Evolutionary conservation across 2,113 vertebrate genomes (phyloP).

Genomic region (Pristiophorus japonicus): DNA sequence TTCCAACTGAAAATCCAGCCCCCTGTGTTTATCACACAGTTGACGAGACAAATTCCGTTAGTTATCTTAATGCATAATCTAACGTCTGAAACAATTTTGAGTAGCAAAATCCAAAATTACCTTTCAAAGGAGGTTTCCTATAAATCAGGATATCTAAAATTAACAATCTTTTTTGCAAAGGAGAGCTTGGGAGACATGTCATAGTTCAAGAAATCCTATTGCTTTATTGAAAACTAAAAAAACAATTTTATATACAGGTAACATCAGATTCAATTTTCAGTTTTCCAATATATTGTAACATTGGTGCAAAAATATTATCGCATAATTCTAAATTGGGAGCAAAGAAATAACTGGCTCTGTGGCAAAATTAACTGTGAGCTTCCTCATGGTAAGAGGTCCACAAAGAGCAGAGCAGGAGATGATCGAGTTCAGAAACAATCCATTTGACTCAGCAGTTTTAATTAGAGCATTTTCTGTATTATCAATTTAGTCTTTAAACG

Average conservation of each 20-base stretch:
- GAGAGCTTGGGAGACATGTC: not conserved
- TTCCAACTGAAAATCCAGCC: too few species aligned
- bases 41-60: not conserved
- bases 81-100: not conserved
- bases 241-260: not conserved
- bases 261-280: not conserved
- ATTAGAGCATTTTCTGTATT: not conserved
- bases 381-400: not conserved
- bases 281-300: not conserved
- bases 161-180: not conserved
- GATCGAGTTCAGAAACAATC: not conserved
- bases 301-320: not conserved
- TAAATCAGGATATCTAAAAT: not conserved
- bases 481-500: not conserved
- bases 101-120: not conserved
- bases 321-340: not conserved
- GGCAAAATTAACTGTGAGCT: not conserved
- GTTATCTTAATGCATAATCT: not conserved
- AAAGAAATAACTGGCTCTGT: not conserved
- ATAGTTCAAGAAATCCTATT: not conserved
- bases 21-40: not conserved
- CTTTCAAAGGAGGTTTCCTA: not conserved
- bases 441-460: not conserved
- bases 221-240: constrained; percentile 4
- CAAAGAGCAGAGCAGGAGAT: not conserved